A percentile compares a stretch with the other conserved stretches of the same genome.
phyloP scores from a whole-genome alignment of 2,797 vertebrate species.

The Bothrops alternatus region DNA sequence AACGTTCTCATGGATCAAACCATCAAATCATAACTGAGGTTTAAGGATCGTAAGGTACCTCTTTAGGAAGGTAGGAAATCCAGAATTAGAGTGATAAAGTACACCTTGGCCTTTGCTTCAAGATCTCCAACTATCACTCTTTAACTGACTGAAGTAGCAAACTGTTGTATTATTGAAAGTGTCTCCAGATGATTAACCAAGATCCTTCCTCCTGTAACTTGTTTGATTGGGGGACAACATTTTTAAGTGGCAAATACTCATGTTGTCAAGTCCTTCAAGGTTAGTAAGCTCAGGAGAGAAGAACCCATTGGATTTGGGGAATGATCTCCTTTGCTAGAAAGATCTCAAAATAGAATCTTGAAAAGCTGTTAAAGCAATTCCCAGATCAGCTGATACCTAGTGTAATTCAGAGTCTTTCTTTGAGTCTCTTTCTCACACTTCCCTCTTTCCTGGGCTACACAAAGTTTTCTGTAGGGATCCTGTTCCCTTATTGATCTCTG shows the following conservation, averaged over 20 bases:
- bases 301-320: no score
- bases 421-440: not conserved
- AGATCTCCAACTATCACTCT: not conserved
- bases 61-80: not conserved
- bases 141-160: not conserved
- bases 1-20: not conserved
- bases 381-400: not conserved
- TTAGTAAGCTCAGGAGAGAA: no score
- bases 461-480: not conserved
- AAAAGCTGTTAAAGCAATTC: not conserved
- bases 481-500: not conserved
- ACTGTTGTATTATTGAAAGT: not conserved
- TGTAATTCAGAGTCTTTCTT: not conserved
- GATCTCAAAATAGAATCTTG: not conserved
- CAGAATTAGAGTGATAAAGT: not conserved
- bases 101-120: not conserved
- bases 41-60: not conserved
- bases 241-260: no score
- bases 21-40: not conserved
- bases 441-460: not conserved
- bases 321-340: no score
- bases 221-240: not conserved
- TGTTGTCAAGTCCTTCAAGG: not conserved
- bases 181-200: not conserved
- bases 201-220: not conserved